phyloP scores from a whole-genome alignment of 2,113 vertebrate genomes.

The Rhegmatorhina hoffmannsi region DNA sequence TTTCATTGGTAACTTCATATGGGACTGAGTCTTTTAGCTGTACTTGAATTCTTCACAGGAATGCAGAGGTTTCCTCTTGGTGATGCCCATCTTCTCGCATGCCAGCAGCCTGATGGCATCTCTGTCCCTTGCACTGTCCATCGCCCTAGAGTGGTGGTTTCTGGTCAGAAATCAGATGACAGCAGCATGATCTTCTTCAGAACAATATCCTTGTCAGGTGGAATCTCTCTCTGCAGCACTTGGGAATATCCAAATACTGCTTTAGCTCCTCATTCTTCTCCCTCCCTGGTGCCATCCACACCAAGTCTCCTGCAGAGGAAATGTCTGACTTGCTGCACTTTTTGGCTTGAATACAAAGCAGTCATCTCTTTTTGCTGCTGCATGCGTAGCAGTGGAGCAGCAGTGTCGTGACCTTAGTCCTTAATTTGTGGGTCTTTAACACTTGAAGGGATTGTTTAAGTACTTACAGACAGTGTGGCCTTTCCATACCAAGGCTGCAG shows the following conservation, averaged over 20 bases:
- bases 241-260: neutral
- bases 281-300: neutral
- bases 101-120: neutral
- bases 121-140: neutral
- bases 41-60: neutral
- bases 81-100: neutral
- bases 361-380: neutral
- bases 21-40: neutral
- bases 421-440: conserved; percentile 29
- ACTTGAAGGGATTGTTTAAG: conserved; percentile 51
- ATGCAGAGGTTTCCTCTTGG: neutral
- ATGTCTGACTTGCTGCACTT: neutral
- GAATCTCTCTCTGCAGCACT: neutral
- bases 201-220: neutral
- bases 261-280: neutral
- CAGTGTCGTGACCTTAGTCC: conserved; percentile 12
- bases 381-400: neutral
- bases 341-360: conserved; percentile 41
- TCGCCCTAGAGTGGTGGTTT: rapidly evolving
- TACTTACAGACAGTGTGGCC: rapidly evolving
- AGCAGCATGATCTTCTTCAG: neutral
- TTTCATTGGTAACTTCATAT: neutral
- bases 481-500: neutral
- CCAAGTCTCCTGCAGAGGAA: neutral
- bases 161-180: neutral